These are phyloP conservation scores for Rhimphoctona megacephalus DNA, from an alignment of 2,888 invertebrate genomes.

Conservation along the genomic window DNA sequence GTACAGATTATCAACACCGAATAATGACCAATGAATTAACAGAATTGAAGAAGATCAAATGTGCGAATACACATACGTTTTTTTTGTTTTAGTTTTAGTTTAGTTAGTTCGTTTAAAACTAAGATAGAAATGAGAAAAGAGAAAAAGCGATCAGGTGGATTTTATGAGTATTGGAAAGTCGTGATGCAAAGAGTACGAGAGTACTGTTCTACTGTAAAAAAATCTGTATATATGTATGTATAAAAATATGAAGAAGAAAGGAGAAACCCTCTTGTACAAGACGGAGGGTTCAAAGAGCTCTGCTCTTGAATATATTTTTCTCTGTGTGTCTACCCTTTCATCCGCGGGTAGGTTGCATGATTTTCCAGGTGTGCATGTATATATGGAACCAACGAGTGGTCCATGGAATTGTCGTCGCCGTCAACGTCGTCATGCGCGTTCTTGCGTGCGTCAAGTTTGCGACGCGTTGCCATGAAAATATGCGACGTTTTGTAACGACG, in stretches of 20 bases:
- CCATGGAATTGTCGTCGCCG: slow-evolving; percentile 7
- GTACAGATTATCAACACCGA: neutral
- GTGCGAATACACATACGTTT: neutral
- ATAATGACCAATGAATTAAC: neutral
- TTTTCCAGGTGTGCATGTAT: slow-evolving; percentile 45
- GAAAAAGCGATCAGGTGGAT: neutral
- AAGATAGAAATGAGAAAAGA: slow-evolving; percentile 49
- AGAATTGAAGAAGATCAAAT: neutral
- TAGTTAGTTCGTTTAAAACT: slow-evolving; percentile 48
- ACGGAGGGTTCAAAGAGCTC: slow-evolving; percentile 78
- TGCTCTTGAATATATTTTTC: slow-evolving; percentile 66
- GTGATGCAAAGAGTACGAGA: slow-evolving; percentile 23
- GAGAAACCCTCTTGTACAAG: slow-evolving; percentile 32
- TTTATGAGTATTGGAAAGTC: slow-evolving; percentile 37
- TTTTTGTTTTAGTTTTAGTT: no score
- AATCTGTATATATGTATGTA: slow-evolving; percentile 1
- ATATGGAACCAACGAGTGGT: neutral
- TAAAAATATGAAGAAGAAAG: neutral
- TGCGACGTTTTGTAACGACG: slow-evolving; percentile 35
- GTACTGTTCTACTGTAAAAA: slow-evolving; percentile 27
- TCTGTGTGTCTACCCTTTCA: slow-evolving; percentile 76
- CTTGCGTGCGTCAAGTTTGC: slow-evolving; percentile 39
- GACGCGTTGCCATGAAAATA: slow-evolving; percentile 48
- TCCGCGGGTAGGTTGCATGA: slow-evolving; percentile 43
- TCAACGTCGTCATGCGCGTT: slow-evolving; percentile 42